Evolutionary conservation across 1,140 invertebrate species (phyloP).

Genomic region (Lepidurus couesii): DNA sequence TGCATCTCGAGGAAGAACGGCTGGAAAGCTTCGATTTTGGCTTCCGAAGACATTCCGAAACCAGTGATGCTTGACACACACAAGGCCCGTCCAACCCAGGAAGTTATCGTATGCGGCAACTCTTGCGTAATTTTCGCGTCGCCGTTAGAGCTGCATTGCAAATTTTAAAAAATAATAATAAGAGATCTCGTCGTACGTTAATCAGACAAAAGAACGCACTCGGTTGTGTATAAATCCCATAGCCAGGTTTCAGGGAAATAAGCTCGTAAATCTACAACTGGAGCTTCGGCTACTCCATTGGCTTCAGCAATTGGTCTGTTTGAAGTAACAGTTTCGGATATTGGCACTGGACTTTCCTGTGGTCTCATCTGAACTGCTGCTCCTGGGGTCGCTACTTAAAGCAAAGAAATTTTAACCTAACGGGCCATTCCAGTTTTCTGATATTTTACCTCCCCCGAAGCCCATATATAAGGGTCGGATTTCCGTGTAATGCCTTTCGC

Average conservation of each 20-base stretch:
- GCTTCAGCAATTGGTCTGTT: too few species aligned
- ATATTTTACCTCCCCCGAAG: too few species aligned
- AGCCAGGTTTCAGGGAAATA: conserved; percentile 66
- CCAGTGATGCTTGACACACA: conserved; percentile 59
- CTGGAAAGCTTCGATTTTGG: conserved; percentile 58
- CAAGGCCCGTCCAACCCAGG: conserved; percentile 63
- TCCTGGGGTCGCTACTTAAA: too few species aligned
- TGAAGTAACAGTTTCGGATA: too few species aligned
- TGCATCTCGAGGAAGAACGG: conserved; percentile 66
- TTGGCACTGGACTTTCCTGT: too few species aligned
- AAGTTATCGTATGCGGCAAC: conserved; percentile 66
- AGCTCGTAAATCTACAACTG: conserved; percentile 46
- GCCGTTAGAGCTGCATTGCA: conserved; percentile 49
- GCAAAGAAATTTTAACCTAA: too few species aligned
- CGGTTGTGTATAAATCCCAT: conserved; percentile 51
- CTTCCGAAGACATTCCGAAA: conserved; percentile 55
- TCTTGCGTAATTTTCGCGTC: conserved; percentile 48
- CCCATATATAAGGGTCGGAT: neutral
- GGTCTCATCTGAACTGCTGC: too few species aligned
- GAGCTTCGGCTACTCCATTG: neutral
- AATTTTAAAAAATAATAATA: neutral
- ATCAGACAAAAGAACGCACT: conserved; percentile 38
- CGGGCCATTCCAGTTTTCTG: too few species aligned
- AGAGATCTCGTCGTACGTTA: neutral
- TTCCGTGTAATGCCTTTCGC: conserved; percentile 37